Conservation (phyloP, 1,140 invertebrate genomes). For the Pseudachorutes palmiensis region DNA sequence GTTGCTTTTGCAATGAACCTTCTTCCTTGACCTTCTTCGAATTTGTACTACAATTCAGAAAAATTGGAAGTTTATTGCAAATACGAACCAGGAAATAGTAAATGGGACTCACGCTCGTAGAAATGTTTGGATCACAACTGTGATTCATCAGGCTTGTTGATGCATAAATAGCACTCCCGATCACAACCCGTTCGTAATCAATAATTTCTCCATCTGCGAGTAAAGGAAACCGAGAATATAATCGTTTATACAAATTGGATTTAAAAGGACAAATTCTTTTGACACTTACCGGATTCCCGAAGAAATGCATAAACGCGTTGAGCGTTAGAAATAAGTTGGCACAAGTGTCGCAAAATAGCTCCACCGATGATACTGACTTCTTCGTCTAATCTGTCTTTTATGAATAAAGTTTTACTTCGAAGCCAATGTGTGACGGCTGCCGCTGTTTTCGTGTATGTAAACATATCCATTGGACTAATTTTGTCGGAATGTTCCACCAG, state of each 20-base stretch:
- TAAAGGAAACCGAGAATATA: background rate
- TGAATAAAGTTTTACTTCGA: background rate
- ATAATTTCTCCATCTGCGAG: background rate
- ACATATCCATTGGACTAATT: background rate
- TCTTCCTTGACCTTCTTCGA: background rate
- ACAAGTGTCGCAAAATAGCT: background rate
- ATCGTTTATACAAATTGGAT: no score
- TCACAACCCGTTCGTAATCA: background rate
- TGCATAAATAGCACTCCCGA: conserved; percentile 4
- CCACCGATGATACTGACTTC: background rate
- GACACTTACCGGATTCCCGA: background rate
- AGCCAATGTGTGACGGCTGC: background rate
- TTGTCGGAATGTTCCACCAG: background rate
- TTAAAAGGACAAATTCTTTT: background rate
- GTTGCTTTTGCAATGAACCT: conserved; percentile 5
- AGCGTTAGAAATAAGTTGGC: background rate
- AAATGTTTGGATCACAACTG: conserved; percentile 4
- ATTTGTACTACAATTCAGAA: background rate
- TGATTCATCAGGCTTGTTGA: background rate
- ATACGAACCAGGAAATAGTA: background rate
- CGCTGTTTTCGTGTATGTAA: background rate
- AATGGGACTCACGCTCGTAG: background rate
- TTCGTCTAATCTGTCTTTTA: background rate
- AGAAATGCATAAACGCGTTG: background rate
- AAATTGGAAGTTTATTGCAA: background rate